Percentiles rank a stretch among this genome's conserved stretches.
Evolutionary conservation across 1,140 invertebrate genomes (phyloP).

Genomic region (Scaptomyza graminum): DNA sequence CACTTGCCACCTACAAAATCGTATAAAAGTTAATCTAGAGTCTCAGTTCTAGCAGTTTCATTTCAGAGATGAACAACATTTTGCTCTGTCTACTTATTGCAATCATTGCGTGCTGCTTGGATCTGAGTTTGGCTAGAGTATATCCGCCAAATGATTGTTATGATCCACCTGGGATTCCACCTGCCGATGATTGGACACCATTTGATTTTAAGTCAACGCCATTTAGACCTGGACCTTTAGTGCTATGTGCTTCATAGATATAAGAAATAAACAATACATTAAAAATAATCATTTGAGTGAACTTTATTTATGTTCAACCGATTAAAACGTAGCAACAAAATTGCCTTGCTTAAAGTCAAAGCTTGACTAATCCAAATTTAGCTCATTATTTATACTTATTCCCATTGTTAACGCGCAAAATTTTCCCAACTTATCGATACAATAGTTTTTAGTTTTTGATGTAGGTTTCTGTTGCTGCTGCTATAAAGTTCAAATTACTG

Average conservation of each 20-base stretch:
- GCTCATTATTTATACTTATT: background rate
- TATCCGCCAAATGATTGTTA: background rate
- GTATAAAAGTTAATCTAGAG: background rate
- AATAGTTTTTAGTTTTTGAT: slow-evolving; percentile 14
- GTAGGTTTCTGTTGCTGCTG: background rate
- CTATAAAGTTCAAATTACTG: slow-evolving; percentile 64
- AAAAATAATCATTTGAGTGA: background rate
- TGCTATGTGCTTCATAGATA: too few relatives aligned
- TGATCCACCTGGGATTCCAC: background rate
- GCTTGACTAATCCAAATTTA: background rate
- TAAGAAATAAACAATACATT: background rate
- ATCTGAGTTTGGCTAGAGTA: background rate
- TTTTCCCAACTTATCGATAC: slow-evolving; percentile 32
- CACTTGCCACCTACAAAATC: background rate
- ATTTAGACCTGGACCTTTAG: slow-evolving; percentile 6
- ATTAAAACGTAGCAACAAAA: background rate
- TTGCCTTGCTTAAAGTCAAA: background rate
- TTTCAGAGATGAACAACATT: slow-evolving; percentile 1
- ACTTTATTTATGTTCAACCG: background rate
- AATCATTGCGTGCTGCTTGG: background rate
- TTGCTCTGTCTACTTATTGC: background rate
- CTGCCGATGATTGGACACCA: background rate
- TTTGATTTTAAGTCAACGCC: background rate
- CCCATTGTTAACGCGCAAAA: background rate
- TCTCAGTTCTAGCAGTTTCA: background rate